Base-by-base conservation (phyloP, 2,888 invertebrate genomes). In the Melieria omissa region DNA sequence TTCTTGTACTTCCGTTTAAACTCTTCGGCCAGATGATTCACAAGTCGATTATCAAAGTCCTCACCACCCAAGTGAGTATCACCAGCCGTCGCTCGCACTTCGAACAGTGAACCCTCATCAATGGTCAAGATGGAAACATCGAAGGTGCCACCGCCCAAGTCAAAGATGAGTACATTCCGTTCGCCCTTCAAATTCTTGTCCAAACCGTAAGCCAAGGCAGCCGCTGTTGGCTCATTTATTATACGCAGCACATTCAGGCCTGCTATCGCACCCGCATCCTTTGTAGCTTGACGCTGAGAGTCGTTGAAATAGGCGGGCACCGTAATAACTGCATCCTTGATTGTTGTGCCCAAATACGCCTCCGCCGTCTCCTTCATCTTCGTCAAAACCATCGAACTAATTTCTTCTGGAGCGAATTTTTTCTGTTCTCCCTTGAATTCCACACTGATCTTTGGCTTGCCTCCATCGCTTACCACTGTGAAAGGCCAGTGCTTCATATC, bases 401-500 rank as follows among this genome's bases (percentile, higher is more conserved):
- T 92, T 89, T 96, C 96, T 87, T 96, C 96, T 0, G 89, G 95
- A 88, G 92, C 94, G 89, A 97, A 97, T 66, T 91, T 91, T 86
- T 97, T 98, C 74, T 88, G 88, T 88, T 97, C 96, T 61, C 95
- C 96, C 85, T 96, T 96, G 89, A 95, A 96, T 76, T 93, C 88
- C 60, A 95, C 94, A 85, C 93, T 89, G 78, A 95, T 92, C 88
- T 93, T 94, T 75, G 94, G 94, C 87, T 93, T 95, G 65, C 93
- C 92, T 73, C 90, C 90, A 84, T 93, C 93, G 85, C 90, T 93
- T 82, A 93, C 88, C 7, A 96, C 95, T 85, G 93, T 94, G 85
- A 97, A 97, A 63, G 97, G 97, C 93, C 96, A 97, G 88, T 94
- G 94, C 88, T 96, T 95, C 91, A 97, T 93, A 86, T 98, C 97